Evolutionary conservation across 1,140 invertebrate species (phyloP), one percentile per base, ranked within the genome.

Genomic region (Plodia interpunctella): DNA sequence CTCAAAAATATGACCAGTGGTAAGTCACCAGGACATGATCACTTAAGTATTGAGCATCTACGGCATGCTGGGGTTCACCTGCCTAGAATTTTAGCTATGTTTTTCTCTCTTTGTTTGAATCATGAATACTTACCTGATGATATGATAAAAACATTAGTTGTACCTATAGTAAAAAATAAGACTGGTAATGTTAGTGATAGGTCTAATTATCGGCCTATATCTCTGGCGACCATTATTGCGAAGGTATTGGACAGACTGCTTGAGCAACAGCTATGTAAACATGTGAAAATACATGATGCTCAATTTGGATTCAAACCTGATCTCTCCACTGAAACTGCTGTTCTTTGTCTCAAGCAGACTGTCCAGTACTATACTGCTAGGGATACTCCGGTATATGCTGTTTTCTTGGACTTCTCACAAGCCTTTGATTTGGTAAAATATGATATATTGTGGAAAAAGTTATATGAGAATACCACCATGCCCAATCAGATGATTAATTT

Each of bases 251-350:
- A 66, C 44, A 57, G 53, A 4, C 38, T 62, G 60, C 60, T 62
- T 52, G 55, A 62, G 5, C 11, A 49, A 44, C 55, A 53, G 19
- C 32, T 66, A 0, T 21, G 20, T 15, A 55, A 56, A 20, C 52
- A 58, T 55, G 0, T 70, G 11, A 51, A 13, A 0, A 1, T 60
- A 0, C 32, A 66, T 53, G 64, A 70, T 49, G 57, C 59, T 11
- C 62, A 64, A 51, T 70, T 70, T 55, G 64, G 68, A 0, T 70
- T 70, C 21, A 53, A 38, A 56, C 35, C 57, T 11, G 52, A 54
- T 4, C 20, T 62, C 5, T 66, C 61, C 6, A 63, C 61, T 0
- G 62, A 63, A n/a, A 13, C 38, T 9, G 62, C 62, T 0, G 49
- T 59, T 6, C 9, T 63, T 17, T 49, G 61, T 55, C 15, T 63